A percentile compares a stretch with the other conserved stretches of the same genome.
These are phyloP conservation scores for Buathra laborator DNA, from an alignment of 2,888 invertebrate species.

Conservation along the genomic window DNA sequence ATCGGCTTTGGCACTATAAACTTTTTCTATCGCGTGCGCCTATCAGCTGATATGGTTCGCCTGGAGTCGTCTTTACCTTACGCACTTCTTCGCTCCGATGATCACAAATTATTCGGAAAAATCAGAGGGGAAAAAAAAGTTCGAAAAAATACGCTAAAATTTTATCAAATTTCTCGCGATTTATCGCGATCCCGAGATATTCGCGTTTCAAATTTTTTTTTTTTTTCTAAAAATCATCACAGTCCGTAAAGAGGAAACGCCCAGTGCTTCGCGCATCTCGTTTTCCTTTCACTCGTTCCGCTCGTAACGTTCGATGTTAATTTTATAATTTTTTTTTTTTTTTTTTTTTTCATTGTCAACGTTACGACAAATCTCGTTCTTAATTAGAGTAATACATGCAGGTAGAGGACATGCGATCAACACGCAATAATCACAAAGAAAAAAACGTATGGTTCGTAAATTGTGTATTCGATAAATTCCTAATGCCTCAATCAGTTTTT, in stretches of 20 bases:
- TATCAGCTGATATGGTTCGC: slow-evolving; percentile 69
- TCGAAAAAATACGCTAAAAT: slow-evolving; percentile 22
- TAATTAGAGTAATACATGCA: slow-evolving; percentile 61
- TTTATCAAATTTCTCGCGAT: slow-evolving; percentile 28
- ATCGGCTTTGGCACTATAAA: slow-evolving; percentile 73
- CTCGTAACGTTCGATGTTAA: slow-evolving; percentile 22
- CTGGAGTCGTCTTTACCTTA: slow-evolving; percentile 48
- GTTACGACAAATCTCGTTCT: not conserved
- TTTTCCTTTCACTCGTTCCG: slow-evolving; percentile 29
- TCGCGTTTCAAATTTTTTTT: slow-evolving; percentile 56
- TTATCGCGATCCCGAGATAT: slow-evolving; percentile 57
- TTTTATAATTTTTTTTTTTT: not conserved
- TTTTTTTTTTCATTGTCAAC: not conserved
- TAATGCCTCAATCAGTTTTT: slow-evolving; percentile 81
- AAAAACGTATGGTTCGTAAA: slow-evolving; percentile 59
- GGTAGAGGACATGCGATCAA: slow-evolving; percentile 59
- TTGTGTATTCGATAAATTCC: slow-evolving; percentile 79
- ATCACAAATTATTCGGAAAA: slow-evolving; percentile 40
- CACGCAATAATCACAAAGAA: slow-evolving; percentile 61
- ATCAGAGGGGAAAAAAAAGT: slow-evolving; percentile 4
- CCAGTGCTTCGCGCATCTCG: slow-evolving; percentile 22
- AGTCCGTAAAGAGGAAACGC: slow-evolving; percentile 63
- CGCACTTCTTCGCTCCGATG: slow-evolving; percentile 44
- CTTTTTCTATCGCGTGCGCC: slow-evolving; percentile 56
- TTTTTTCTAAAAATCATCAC: slow-evolving; percentile 63